Evolutionary conservation across 2,797 vertebrate genomes (phyloP).

Genomic region (Leptoclinus maculatus): DNA sequence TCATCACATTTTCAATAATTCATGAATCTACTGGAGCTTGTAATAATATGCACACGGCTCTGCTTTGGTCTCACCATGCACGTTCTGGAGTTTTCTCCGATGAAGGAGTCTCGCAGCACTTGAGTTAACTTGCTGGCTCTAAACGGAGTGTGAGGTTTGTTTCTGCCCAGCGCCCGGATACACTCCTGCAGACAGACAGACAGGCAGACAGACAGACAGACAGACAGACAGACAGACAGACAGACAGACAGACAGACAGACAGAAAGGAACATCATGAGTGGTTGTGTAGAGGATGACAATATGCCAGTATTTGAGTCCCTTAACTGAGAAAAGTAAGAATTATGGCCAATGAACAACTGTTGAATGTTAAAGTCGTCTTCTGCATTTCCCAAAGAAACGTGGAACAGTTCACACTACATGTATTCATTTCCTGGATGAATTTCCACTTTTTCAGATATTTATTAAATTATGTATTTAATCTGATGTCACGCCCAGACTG

Average conservation of each 20-base stretch:
- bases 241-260: too few relatives aligned
- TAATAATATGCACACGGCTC: neutral
- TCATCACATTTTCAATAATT: too few relatives aligned
- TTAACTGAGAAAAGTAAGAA: too few relatives aligned
- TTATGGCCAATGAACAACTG: too few relatives aligned
- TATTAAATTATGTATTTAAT: too few relatives aligned
- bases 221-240: too few relatives aligned
- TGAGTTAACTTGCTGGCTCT: slow-evolving; percentile 98
- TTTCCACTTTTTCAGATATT: neutral
- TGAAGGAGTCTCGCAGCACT: slow-evolving; percentile 98
- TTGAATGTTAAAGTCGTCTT: too few relatives aligned
- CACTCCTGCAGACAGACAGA: slow-evolving; percentile 88
- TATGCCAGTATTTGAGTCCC: too few relatives aligned
- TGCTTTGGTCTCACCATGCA: slow-evolving; percentile 90
- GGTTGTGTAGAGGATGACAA: neutral
- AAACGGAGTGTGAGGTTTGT: slow-evolving; percentile 98
- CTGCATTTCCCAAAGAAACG: too few relatives aligned
- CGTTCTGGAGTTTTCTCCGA: slow-evolving; percentile 98
- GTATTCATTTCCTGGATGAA: neutral
- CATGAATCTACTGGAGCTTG: too few relatives aligned
- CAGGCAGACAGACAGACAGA: too few relatives aligned
- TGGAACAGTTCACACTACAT: too few relatives aligned
- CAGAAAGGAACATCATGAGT: neutral
- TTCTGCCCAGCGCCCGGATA: slow-evolving; percentile 96
- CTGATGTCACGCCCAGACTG: neutral